Conservation (phyloP, 2,113 vertebrate genomes). For the Crotalus tigris region DNA sequence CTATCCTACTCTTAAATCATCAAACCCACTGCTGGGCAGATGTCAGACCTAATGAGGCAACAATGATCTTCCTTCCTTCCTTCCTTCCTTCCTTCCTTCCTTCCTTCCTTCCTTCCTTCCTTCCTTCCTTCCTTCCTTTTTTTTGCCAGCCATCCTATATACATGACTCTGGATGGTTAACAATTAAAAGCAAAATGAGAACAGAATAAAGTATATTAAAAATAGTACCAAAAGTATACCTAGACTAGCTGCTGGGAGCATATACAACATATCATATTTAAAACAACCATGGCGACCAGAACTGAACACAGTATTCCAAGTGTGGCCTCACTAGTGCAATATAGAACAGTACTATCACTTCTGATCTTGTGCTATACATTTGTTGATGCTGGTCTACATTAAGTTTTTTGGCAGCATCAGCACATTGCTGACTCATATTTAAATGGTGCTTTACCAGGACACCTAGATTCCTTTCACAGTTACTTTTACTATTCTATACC, state of each 20-base stretch:
- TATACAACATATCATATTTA: neutral
- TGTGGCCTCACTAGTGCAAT: neutral
- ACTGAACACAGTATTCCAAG: neutral
- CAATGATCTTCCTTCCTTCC: neutral
- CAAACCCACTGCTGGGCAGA: neutral
- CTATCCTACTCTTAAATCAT: neutral
- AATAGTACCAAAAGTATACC: neutral
- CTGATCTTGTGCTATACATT: neutral
- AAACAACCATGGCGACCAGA: neutral
- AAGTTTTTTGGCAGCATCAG: neutral
- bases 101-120: too few relatives aligned
- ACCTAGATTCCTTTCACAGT: neutral
- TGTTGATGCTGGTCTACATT: neutral
- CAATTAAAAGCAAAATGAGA: neutral
- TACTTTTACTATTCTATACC: neutral
- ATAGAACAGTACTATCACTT: neutral
- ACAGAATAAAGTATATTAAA: neutral
- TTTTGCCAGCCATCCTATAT: neutral
- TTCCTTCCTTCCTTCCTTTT: too few relatives aligned
- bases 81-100: too few relatives aligned
- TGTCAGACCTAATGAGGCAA: neutral
- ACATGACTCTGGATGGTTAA: neutral
- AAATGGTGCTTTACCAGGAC: neutral
- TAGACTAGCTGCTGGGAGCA: neutral
- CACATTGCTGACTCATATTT: neutral